Evolutionary conservation across 2,888 invertebrate species (phyloP).

Genomic region (Lasioglossum vierecki): DNA sequence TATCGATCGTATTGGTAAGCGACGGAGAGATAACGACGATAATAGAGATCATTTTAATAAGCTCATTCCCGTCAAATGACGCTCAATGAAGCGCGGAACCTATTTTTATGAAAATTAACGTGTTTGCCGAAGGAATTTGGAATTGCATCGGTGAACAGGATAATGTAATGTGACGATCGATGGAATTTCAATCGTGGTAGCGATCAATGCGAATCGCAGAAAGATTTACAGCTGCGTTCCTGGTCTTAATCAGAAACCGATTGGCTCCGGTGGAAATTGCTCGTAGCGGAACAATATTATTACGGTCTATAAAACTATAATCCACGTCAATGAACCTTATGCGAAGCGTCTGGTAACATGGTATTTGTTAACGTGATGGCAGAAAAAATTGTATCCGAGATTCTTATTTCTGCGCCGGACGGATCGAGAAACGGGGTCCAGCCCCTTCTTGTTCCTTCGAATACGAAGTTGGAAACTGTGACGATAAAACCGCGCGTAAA

Average conservation of each 20-base stretch:
- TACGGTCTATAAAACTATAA: conserved; percentile 3
- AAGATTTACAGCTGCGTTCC: not conserved
- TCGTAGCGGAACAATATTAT: conserved; percentile 22
- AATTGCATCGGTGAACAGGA: not conserved
- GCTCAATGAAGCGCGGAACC: not conserved
- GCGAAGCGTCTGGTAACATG: conserved; percentile 9
- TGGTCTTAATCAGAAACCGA: conserved; percentile 12
- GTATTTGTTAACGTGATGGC: conserved; percentile 34
- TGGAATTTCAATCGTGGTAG: not conserved
- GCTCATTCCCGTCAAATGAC: too few relatives aligned
- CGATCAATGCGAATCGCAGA: not conserved
- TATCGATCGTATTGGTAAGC: not conserved
- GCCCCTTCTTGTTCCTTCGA: conserved; percentile 23
- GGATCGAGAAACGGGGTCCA: conserved; percentile 19
- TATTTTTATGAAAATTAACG: not conserved
- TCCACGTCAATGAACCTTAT: conserved; percentile 5
- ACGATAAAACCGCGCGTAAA: conserved; percentile 71
- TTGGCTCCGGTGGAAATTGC: not conserved
- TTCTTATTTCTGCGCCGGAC: conserved; percentile 32
- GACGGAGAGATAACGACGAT: too few relatives aligned
- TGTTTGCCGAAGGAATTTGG: not conserved
- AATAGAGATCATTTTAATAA: too few relatives aligned
- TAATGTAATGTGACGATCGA: not conserved
- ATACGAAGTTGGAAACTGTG: conserved; percentile 59
- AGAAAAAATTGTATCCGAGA: conserved; percentile 18